Percentiles rank a stretch among this genome's conserved stretches.
These are phyloP conservation scores for Tenthredo livida DNA, from an alignment of 2,888 invertebrate species.

Conservation along the genomic window DNA sequence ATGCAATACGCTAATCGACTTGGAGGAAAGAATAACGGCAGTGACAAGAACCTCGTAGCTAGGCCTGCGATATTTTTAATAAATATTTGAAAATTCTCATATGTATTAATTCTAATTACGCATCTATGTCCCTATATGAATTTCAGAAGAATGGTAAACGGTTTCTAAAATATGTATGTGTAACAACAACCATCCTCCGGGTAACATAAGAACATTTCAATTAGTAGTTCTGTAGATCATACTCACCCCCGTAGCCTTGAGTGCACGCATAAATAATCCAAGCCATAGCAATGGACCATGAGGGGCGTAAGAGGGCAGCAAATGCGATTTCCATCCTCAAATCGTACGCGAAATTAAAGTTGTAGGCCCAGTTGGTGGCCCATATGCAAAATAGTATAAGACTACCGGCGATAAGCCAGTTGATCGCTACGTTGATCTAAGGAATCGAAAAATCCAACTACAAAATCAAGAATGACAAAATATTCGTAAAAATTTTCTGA, in stretches of 20 bases:
- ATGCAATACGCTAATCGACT: slow-evolving; percentile 65
- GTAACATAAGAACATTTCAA: neutral
- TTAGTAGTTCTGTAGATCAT: neutral
- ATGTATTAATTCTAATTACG: neutral
- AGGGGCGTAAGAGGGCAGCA: slow-evolving; percentile 75
- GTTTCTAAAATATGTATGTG: neutral
- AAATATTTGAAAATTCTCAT: neutral
- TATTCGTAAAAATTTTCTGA: neutral
- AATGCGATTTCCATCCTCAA: slow-evolving; percentile 74
- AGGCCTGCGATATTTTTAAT: slow-evolving; percentile 42
- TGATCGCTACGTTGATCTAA: slow-evolving; percentile 11
- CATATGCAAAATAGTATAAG: slow-evolving; percentile 1
- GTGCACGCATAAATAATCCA: slow-evolving; percentile 79
- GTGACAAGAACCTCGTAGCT: slow-evolving; percentile 60
- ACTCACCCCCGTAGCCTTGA: slow-evolving; percentile 78
- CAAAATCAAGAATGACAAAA: neutral
- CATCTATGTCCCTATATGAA: neutral
- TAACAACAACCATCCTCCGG: neutral
- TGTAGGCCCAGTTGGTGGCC: neutral
- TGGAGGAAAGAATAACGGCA: slow-evolving; percentile 62
- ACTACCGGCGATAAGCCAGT: neutral
- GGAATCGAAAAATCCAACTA: neutral
- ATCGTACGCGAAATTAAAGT: slow-evolving; percentile 70
- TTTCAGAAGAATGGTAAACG: neutral
- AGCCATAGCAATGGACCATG: slow-evolving; percentile 78